Evolutionary conservation across 2,888 invertebrate species (phyloP).

Genomic region (Lochmaea capreae): DNA sequence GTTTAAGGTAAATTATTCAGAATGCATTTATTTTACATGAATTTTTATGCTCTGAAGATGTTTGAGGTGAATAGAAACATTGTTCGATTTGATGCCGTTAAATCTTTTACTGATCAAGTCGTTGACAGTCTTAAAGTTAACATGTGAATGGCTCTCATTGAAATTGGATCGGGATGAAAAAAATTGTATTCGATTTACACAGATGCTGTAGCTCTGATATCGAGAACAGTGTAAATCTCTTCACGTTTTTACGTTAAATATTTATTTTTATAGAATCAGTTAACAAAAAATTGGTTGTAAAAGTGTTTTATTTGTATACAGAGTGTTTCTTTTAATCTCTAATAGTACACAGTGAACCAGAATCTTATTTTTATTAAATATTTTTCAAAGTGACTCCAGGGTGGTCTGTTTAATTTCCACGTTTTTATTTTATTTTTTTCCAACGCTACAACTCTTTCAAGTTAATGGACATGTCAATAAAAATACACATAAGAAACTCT

Average conservation of each 20-base stretch:
- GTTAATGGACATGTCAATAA: constrained; percentile 20
- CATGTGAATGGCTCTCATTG: constrained; percentile 4
- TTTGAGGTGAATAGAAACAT: no score
- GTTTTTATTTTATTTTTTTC: neutral
- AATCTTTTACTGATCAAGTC: neutral
- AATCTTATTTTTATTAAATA: no score
- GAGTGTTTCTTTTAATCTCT: no score
- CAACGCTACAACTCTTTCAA: neutral
- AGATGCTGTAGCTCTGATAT: neutral
- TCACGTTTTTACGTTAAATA: neutral
- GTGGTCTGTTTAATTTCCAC: constrained; percentile 11
- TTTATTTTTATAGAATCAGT: neutral
- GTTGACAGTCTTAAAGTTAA: neutral
- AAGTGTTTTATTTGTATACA: no score
- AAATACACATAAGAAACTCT: constrained; percentile 2
- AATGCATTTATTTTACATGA: no score
- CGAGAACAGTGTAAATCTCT: neutral
- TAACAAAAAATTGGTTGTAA: neutral
- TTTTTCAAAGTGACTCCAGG: neutral
- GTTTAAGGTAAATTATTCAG: no score
- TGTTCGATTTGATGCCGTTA: neutral
- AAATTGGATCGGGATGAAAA: neutral
- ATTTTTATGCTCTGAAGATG: no score
- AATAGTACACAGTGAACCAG: no score
- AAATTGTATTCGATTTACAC: neutral